A percentile compares a stretch with the other conserved stretches of the same genome.
Evolutionary conservation across 2,113 vertebrate genomes (phyloP).

Genomic region (Arizona elegans): DNA sequence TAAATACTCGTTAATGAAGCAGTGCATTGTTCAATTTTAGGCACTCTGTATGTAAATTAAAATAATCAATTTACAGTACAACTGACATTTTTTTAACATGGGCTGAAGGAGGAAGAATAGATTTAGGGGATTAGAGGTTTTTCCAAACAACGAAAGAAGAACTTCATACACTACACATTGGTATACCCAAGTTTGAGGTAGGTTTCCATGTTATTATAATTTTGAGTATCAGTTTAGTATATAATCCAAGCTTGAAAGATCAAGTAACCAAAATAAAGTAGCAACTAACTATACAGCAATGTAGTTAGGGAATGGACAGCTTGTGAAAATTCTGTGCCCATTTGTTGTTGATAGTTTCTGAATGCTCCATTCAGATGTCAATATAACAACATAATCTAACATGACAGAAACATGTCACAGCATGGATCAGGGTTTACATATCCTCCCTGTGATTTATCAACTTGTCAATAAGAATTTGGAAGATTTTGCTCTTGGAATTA

Average conservation of each 20-base stretch:
- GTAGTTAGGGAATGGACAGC: not conserved
- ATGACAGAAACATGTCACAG: not conserved
- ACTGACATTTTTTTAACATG: constrained; percentile 66
- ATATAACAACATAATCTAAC: not conserved
- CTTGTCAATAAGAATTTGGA: not conserved
- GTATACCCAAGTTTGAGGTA: too few species aligned
- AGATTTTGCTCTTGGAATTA: not conserved
- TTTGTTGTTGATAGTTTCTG: not conserved
- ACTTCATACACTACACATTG: too few species aligned
- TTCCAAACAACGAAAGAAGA: not conserved
- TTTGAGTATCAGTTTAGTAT: not conserved
- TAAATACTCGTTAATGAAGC: constrained; percentile 50
- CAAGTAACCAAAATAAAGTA: not conserved
- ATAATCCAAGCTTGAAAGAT: not conserved
- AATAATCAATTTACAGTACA: constrained; percentile 53
- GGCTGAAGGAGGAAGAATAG: constrained; percentile 60
- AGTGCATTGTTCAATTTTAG: constrained; percentile 25
- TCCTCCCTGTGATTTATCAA: not conserved
- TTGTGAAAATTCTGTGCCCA: not conserved
- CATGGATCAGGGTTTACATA: not conserved
- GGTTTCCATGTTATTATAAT: not conserved
- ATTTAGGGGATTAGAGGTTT: constrained; percentile 50
- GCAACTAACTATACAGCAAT: not conserved
- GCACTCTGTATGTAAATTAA: constrained; percentile 62
- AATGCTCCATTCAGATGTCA: not conserved